These are phyloP conservation scores for Lutra lutra DNA, from an alignment of 2,797 vertebrate genomes.

Conservation along the genomic window DNA sequence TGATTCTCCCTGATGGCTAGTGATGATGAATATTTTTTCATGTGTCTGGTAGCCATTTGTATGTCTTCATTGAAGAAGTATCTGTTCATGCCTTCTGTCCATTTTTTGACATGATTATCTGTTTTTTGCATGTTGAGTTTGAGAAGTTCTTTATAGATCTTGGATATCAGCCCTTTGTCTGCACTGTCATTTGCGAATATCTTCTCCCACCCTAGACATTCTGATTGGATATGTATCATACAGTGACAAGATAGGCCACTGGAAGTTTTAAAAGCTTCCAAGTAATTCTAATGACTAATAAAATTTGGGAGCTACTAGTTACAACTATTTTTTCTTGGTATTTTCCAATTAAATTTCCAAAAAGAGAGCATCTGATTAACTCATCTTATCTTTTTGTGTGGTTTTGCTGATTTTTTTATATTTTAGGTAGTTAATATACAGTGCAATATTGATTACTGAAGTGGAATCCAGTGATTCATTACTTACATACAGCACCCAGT, in stretches of 20 bases:
- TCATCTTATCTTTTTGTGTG: not conserved
- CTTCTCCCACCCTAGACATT: too few species aligned
- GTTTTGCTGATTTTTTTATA: not conserved
- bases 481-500: not conserved
- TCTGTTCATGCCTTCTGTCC: too few species aligned
- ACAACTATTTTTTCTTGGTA: not conserved
- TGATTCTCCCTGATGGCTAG: too few species aligned
- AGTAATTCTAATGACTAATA: not conserved
- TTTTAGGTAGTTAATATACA: not conserved
- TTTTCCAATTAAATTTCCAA: not conserved
- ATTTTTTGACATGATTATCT: too few species aligned
- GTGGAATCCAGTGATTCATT: not conserved
- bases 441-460: not conserved
- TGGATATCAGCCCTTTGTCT: too few species aligned
- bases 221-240: not conserved
- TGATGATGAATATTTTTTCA: too few species aligned
- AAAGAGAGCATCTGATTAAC: not conserved
- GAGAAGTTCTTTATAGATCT: too few species aligned
- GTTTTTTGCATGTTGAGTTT: too few species aligned
- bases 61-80: too few species aligned
- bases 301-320: not conserved
- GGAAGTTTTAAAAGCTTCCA: not conserved
- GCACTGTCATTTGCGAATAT: too few species aligned
- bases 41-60: too few species aligned
- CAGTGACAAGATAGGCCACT: not conserved